Base-by-base conservation (phyloP, 2,888 invertebrate species). In the Nyleta sp. region DNA sequence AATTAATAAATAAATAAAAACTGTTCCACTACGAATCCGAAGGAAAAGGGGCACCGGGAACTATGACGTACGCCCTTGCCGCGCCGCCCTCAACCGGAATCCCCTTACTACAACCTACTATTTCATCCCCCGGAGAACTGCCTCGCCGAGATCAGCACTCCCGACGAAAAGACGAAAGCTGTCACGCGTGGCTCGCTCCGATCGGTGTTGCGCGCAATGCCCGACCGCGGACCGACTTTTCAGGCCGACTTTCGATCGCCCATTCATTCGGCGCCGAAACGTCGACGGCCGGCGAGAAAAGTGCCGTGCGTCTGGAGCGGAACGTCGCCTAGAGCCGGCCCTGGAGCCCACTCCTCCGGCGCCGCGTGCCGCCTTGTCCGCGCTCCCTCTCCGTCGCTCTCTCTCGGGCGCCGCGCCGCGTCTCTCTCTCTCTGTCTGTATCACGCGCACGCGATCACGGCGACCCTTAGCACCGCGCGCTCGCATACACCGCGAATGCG, bases 361-460 rank as follows among this genome's bases (percentile, higher is more conserved):
- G 6, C 52, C n/a, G n/a, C n/a, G 24, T 8, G n/a, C 35, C 40
- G 24, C 46, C 31, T 20, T 22, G 3, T 15, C 38, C 20, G n/a
- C 38, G 17, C 31, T 18, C 31, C 8, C 33, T 48, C 15, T 55
- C 22, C 44, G 18, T 55, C 48, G 18, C 42, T 24, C 44, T 13
- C 22, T 11, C 55, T 38, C 18, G 4, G 3, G 8, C 31, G 5
- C 11, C 17, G 11, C 31, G 24, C 42, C 3, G 46, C 46, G 24
- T 55, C 46, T 57, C 59, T 75, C 46, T 67, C 55, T 10, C 46
- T 57, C 59, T 75, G 38, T 67, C 55, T 10, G 48, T 70, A 18
- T 59, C 73, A 59, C 73, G 64, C 73, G 65, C 59, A 62, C 72
- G 62, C 72, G 72, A 72, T 55, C 80, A 78, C 73, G 48, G 20